phyloP scores from a whole-genome alignment of 23 tunicate genomes.

The Trididemnum miniatum region DNA sequence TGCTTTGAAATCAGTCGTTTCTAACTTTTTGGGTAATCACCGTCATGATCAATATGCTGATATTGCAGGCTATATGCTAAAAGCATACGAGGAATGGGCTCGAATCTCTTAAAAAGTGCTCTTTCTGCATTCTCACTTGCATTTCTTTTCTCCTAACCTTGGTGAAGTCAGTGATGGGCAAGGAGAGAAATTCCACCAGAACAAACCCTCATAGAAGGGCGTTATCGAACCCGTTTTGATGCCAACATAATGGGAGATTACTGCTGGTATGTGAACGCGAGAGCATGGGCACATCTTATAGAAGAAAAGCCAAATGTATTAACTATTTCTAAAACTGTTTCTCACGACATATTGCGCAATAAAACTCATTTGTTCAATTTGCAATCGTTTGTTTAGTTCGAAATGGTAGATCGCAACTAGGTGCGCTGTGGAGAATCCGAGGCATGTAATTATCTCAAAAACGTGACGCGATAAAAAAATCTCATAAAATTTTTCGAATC shows the following conservation, averaged over 20 bases:
- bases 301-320: slow-evolving; percentile 25
- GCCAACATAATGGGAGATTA: slow-evolving; percentile 39
- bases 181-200: slow-evolving; percentile 27
- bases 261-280: slow-evolving; percentile 35
- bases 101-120: slow-evolving; percentile 27
- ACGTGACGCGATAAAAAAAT: slow-evolving; percentile 38
- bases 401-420: slow-evolving; percentile 24
- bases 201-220: slow-evolving; percentile 22
- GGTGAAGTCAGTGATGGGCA: slow-evolving; percentile 32
- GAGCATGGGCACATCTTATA: slow-evolving; percentile 9
- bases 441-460: slow-evolving; percentile 40
- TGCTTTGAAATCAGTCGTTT: slow-evolving; percentile 22
- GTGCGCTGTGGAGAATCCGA: slow-evolving; percentile 22
- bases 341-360: not conserved
- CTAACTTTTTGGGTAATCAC: slow-evolving; percentile 21
- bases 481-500: slow-evolving; percentile 31
- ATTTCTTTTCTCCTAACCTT: slow-evolving; percentile 22
- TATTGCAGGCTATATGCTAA: slow-evolving; percentile 19
- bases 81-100: slow-evolving; percentile 19
- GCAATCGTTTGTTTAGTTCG: slow-evolving; percentile 7
- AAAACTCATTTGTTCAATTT: not conserved
- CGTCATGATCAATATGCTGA: slow-evolving; percentile 6
- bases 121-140: slow-evolving; percentile 23
- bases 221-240: slow-evolving; percentile 27
- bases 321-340: slow-evolving; percentile 4